Evolutionary conservation across 2,888 invertebrate genomes (phyloP).

Genomic region (Oxytorus armatus): DNA sequence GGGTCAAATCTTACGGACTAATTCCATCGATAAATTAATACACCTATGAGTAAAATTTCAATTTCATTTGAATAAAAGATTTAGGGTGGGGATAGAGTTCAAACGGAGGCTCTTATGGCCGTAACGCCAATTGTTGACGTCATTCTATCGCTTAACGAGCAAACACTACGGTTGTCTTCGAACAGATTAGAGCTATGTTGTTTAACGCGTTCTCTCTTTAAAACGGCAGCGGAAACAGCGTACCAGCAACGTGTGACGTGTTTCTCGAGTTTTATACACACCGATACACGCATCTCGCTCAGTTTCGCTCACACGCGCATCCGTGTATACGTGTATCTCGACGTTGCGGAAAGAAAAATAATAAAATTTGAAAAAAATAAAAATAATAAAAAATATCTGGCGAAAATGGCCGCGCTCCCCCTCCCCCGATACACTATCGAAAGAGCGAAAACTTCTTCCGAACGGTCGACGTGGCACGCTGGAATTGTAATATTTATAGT

Average conservation of each 20-base stretch:
- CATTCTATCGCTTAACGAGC: background rate
- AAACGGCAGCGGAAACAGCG: constrained; percentile 28
- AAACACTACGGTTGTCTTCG: background rate
- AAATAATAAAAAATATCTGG: constrained; percentile 28
- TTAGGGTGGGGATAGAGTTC: too few species aligned
- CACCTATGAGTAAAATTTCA: background rate
- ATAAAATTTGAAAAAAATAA: constrained; percentile 28
- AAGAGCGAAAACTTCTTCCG: constrained; percentile 72
- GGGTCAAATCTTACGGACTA: too few species aligned
- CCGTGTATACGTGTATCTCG: background rate
- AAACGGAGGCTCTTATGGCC: too few species aligned
- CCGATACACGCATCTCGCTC: constrained; percentile 5
- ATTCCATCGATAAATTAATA: too few species aligned
- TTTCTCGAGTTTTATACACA: constrained; percentile 29
- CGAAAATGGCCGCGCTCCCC: constrained; percentile 50
- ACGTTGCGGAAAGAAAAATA: constrained; percentile 14
- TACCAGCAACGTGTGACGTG: constrained; percentile 42
- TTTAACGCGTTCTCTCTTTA: constrained; percentile 50
- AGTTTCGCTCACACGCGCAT: background rate
- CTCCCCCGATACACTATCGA: constrained; percentile 71
- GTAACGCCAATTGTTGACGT: too few species aligned
- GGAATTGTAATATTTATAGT: constrained; percentile 78
- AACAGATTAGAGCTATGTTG: constrained; percentile 44
- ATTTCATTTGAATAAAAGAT: background rate
- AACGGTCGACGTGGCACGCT: constrained; percentile 61